These are phyloP conservation scores for Drosophila demipolita DNA, from an alignment of 2,888 invertebrate species.

Conservation along the genomic window DNA sequence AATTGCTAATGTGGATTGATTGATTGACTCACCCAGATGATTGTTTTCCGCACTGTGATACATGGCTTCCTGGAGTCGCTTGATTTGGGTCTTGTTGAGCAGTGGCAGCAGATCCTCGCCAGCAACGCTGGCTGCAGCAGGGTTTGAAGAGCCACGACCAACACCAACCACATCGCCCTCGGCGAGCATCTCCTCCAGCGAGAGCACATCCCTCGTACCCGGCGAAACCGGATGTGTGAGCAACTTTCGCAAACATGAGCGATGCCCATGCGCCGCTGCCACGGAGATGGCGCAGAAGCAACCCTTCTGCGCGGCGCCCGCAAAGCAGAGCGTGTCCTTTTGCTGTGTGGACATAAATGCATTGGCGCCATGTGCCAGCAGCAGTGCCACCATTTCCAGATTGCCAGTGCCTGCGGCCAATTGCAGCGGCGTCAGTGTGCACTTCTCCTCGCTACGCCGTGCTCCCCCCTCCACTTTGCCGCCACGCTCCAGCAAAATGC, in stretches of 20 bases:
- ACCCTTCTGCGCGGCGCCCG: slow-evolving; percentile 93
- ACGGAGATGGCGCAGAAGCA: slow-evolving; percentile 95
- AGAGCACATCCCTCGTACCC: slow-evolving; percentile 90
- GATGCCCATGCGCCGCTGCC: slow-evolving; percentile 94
- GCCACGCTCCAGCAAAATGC: slow-evolving; percentile 91
- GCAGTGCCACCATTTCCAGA: slow-evolving; percentile 91
- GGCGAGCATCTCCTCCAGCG: slow-evolving; percentile 95
- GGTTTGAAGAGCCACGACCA: slow-evolving; percentile 56
- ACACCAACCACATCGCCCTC: slow-evolving; percentile 88
- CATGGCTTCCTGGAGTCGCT: slow-evolving; percentile 96
- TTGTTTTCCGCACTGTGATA: slow-evolving; percentile 97
- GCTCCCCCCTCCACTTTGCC: slow-evolving; percentile 95
- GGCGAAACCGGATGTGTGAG: slow-evolving; percentile 90
- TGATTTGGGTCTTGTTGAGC: slow-evolving; percentile 92
- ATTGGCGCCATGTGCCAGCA: slow-evolving; percentile 94
- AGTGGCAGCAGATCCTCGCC: slow-evolving; percentile 82
- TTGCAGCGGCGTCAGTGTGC: slow-evolving; percentile 95
- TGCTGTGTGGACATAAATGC: slow-evolving; percentile 94
- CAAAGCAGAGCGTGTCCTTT: slow-evolving; percentile 93
- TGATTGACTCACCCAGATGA: slow-evolving; percentile 88
- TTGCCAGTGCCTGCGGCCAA: slow-evolving; percentile 93
- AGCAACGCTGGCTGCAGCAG: slow-evolving; percentile 67
- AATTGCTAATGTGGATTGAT: too few relatives aligned
- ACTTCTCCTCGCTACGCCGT: slow-evolving; percentile 92
- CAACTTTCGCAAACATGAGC: slow-evolving; percentile 91